Base-by-base conservation (phyloP, 2,113 vertebrate genomes). In the Coturnix japonica region DNA sequence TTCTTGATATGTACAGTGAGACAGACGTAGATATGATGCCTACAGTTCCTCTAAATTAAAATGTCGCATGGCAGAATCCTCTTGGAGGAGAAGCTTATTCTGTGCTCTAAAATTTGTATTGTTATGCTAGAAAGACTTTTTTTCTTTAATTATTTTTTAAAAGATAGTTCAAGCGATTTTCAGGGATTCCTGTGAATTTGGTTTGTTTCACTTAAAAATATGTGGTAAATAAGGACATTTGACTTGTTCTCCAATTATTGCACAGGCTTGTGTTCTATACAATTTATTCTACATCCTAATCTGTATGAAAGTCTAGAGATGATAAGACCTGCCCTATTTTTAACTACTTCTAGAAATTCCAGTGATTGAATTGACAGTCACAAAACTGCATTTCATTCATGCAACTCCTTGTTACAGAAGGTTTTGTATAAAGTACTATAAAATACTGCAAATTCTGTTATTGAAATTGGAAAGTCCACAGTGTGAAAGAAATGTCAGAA, bases 261-360 rank as follows among this genome's bases (percentile, higher is more conserved):
- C 0, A 31, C 3, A 3, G 8, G 2, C 1, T 67, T 73, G 10
- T n/a, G 28, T 9, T 63, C 8, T 7, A 19, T 5, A 13, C 0
- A 28, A 7, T 59, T 66, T 15, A 15, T 35, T 74, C 53, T 37
- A 31, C 1, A 22, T 54, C 11, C 37, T 2, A 6, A 46, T 54
- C 8, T 28, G 1, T 44, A 86, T 63, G 23, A 6, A 63, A 10
- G 6, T n/a, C 15, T 57, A 31, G 8, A 86, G 60, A 82, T 83
- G 26, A 17, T 7, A 83, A 71, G 18, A 31, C 1, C 1, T 63
- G n/a, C 74, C 3, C 5, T 30, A 0, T 35, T 71, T 90, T 53
- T 15, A 49, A 2, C 7, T 7, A 33, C 1, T 8, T 13, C 26
- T 9, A 13, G 11, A 59, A 74, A 26, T 66, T 28, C 65, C 6